Base-by-base conservation (phyloP, 1,140 invertebrate species). In the Aphidius gifuensis region DNA sequence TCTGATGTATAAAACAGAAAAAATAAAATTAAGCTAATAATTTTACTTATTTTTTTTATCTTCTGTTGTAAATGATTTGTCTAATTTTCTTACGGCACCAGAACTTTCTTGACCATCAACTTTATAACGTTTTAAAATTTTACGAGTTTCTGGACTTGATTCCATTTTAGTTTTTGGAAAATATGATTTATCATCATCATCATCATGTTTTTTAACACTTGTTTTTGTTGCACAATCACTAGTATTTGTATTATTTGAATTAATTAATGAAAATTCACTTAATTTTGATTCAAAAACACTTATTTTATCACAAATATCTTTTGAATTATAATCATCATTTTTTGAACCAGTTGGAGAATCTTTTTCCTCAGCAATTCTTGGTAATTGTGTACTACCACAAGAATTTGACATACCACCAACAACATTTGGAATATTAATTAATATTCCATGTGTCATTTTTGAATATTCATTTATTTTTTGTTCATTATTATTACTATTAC, bases 281-380 rank as follows among this genome's bases (percentile, higher is more conserved):
- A 9, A 38, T 11, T 38, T 42, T 4, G 53, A 55, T 38, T 55
- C 53, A 42, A 40, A 40, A 6, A n/a, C 16, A 9, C n/a, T 16
- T n/a, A n/a, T 43, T n/a, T 11, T 55, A 9, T 55, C 53, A n/a
- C n/a, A 40, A 43, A n/a, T 55, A 5, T 9, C 9, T 6, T 11
- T 44, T 3, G 11, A 73, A 8, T 59, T 45, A 9, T 74, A 74
- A 48, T 79, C 78, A 2, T 79, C 78, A 9, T 58, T 68, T 60
- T 81, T 83, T 0, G 54, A 67, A 21, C 86, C 86, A 0, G 90
- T 92, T 0, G 90, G 90, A 9, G 90, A 92, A 76, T 92, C 90
- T 73, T 92, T 92, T 74, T 92, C 90, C 72, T 93, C 91, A 0
- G 91, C 90, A 66, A 90, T 91, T 61, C 89, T 80, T 5, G 89